These are phyloP conservation scores for Naso thynnoides DNA, from an alignment of 2,797 vertebrate genomes.

Conservation along the genomic window DNA sequence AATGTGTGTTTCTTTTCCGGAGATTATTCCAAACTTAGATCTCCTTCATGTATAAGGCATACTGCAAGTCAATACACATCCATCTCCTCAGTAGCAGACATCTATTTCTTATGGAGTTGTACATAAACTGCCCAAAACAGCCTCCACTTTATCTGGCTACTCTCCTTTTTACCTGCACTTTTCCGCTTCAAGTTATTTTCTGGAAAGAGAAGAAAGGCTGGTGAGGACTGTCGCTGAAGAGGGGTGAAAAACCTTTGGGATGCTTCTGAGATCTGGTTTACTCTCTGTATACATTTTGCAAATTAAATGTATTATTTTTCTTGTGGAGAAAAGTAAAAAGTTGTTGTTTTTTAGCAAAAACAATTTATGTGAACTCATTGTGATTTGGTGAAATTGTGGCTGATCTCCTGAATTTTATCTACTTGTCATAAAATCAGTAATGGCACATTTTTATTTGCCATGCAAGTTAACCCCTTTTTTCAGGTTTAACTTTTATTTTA, in stretches of 20 bases:
- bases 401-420: not conserved
- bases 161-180: conserved; percentile 26
- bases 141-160: conserved; percentile 12
- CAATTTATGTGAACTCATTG: not conserved
- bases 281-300: not conserved
- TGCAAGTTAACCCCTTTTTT: too few species aligned
- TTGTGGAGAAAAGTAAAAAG: not conserved
- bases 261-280: not conserved
- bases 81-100: conserved; percentile 42
- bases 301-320: not conserved
- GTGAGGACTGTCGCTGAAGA: not conserved
- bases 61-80: not conserved
- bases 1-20: not conserved
- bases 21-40: conserved; percentile 12
- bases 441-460: not conserved
- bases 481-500: not conserved
- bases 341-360: too few species aligned
- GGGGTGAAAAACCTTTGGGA: not conserved
- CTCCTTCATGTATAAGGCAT: not conserved
- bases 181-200: conserved; percentile 7
- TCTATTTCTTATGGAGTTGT: conserved; percentile 51
- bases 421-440: not conserved
- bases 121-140: conserved; percentile 32
- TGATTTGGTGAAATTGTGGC: not conserved
- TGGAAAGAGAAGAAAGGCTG: not conserved